Percentiles rank a stretch among this genome's conserved stretches.
phyloP scores from a whole-genome alignment of 2,113 vertebrate genomes.

The Myiozetetes cayanensis region DNA sequence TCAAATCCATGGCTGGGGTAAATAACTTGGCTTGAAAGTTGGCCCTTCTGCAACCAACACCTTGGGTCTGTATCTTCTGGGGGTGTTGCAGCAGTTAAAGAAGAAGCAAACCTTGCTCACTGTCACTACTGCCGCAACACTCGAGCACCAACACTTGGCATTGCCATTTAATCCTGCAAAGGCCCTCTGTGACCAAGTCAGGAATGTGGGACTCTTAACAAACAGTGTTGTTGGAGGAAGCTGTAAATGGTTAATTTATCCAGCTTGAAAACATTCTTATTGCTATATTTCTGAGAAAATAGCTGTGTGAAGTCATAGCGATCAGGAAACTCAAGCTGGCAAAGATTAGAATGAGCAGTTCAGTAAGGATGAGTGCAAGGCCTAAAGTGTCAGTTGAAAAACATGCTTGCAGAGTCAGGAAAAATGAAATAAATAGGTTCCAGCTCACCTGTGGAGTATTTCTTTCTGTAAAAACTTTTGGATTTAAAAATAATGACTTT shows the following conservation, averaged over 20 bases:
- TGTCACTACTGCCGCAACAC: neutral
- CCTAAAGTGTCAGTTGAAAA: neutral
- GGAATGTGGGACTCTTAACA: neutral
- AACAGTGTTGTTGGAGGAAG: neutral
- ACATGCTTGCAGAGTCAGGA: neutral
- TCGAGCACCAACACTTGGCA: rapidly evolving
- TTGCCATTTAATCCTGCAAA: neutral
- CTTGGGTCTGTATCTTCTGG: neutral
- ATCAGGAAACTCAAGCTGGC: neutral
- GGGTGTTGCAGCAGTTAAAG: neutral
- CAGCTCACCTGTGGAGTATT: neutral
- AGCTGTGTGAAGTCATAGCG: neutral
- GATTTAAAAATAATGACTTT: neutral
- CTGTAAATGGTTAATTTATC: neutral
- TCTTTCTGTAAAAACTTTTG: neutral
- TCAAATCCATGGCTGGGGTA: neutral
- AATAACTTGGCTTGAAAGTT: neutral
- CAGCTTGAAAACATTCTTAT: neutral
- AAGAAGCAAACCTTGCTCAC: neutral
- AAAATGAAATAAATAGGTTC: neutral
- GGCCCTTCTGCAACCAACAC: neutral
- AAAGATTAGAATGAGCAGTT: neutral
- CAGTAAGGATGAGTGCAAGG: neutral
- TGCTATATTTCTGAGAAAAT: neutral
- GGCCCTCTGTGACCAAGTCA: neutral